Percentiles rank a stretch among this genome's conserved stretches.
These are phyloP conservation scores for Pomatostomus ruficeps DNA, from an alignment of 2,113 vertebrate species.

Conservation along the genomic window DNA sequence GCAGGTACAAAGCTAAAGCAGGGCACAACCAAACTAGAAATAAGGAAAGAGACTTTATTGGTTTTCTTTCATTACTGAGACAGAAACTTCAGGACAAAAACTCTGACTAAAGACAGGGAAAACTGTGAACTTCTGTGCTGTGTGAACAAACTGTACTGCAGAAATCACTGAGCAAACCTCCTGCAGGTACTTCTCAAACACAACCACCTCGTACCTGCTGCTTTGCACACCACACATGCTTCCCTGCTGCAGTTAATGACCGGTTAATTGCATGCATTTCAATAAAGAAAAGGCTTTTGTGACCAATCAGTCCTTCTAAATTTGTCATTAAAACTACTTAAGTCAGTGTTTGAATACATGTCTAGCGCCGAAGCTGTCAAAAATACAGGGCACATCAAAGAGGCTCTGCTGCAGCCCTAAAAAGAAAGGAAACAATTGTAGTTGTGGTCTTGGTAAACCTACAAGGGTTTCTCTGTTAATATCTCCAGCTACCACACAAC, in stretches of 20 bases:
- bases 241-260: neutral
- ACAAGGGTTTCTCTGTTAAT: slow-evolving; percentile 39
- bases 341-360: neutral
- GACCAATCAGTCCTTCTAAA: neutral
- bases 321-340: neutral
- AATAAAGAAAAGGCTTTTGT: neutral
- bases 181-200: neutral
- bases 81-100: neutral
- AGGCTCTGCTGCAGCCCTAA: neutral
- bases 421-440: slow-evolving; percentile 32
- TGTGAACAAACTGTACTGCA: neutral
- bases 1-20: neutral
- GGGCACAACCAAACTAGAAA: neutral
- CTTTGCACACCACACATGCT: neutral
- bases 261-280: neutral
- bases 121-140: neutral
- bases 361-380: neutral
- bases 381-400: slow-evolving; percentile 9
- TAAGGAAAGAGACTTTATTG: neutral
- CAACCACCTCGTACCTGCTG: rapidly evolving
- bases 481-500: slow-evolving; percentile 48
- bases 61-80: neutral
- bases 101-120: neutral
- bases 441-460: slow-evolving; percentile 44
- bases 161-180: neutral